Base-by-base conservation (phyloP, 1,140 invertebrate species). In the Grapholita molesta region DNA sequence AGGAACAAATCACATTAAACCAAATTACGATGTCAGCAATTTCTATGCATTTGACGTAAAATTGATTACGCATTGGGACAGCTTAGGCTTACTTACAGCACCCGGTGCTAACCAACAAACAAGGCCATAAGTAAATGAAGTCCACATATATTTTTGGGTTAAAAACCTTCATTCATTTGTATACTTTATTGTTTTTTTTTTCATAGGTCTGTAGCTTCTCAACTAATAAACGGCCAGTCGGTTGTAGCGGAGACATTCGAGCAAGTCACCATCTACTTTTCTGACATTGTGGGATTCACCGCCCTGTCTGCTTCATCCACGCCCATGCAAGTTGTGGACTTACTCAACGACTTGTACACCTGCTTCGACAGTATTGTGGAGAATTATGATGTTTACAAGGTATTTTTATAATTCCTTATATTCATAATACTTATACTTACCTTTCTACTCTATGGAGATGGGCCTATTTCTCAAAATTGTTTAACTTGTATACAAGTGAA, bases 311-410 rank as follows among this genome's bases (percentile, higher is more conserved):
- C 98, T 0, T 94, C 96, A 73, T 98, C 96, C 73, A 98, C 97
- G 0, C 98, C 98, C 0, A 95, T 99, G 90, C 95, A 99, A 91
- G 98, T 99, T 12, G 98, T 99, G 0, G 97, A 98, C 82, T 93
- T 99, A 0, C 94, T 99, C 7, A 99, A 99, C 90, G 98, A 99
- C 91, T 93, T 99, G 6, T 99, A 99, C 90, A 98, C 98, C 12
- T 96, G 96, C 72, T 99, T 99, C 87, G 99, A 99, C 92, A 96
- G 96, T 1, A 98, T 99, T 73, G 97, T 99, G 35, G 98, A 97
- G 87, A 96, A 98, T 78, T 99, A 97, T 79, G 97, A 99, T 89
- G 98, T 99, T 3, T 99, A 99, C 89, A 99, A 99, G 94, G 98
- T 99, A 90, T 92, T 84, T 75, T 82, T 74, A n/a, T n/a, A n/a